phyloP scores from a whole-genome alignment of 2,113 vertebrate species.

The Agapornis roseicollis region DNA sequence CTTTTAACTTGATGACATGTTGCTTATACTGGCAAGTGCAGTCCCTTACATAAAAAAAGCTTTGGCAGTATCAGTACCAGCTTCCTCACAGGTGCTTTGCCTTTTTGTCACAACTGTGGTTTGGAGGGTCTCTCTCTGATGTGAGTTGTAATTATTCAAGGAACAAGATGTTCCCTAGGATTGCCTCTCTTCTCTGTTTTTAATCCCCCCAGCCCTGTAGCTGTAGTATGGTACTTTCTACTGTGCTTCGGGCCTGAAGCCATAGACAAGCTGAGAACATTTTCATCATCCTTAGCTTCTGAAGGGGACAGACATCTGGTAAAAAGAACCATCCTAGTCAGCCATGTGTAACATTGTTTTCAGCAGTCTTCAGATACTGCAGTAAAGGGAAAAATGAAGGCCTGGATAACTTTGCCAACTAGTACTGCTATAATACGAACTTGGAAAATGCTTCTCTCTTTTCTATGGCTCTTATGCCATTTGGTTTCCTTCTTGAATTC shows the following conservation, averaged over 20 bases:
- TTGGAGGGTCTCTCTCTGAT: background rate
- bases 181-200: background rate
- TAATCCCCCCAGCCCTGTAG: background rate
- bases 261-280: background rate
- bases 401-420: background rate
- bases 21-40: background rate
- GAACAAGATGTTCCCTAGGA: background rate
- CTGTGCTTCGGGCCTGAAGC: background rate
- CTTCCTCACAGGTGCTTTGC: background rate
- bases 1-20: background rate
- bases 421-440: background rate
- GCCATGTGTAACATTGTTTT: background rate
- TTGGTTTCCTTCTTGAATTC: slow-evolving; percentile 28
- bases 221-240: background rate
- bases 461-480: background rate
- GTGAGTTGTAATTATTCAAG: background rate
- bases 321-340: background rate
- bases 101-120: background rate
- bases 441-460: background rate
- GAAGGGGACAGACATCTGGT: slow-evolving; percentile 18
- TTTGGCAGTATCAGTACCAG: background rate
- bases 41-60: background rate
- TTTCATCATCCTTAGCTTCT: background rate
- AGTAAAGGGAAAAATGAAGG: background rate
- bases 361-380: background rate